phyloP scores from a whole-genome alignment of 2,888 invertebrate genomes.

The Agrenia bidenticulata region DNA sequence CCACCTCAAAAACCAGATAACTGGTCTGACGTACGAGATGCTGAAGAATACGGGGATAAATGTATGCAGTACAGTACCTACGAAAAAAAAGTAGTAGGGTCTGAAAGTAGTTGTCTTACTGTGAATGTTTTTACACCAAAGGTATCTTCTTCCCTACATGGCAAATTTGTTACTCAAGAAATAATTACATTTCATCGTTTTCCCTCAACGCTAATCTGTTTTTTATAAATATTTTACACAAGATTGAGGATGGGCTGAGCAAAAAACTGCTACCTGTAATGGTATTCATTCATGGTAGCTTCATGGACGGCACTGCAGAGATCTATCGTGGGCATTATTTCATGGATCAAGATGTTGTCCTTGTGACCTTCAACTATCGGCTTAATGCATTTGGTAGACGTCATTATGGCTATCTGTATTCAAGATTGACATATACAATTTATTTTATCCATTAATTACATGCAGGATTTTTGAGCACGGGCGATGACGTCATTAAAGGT shows the following conservation, averaged over 20 bases:
- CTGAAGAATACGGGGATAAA: slow-evolving; percentile 42
- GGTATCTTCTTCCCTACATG: too few species aligned
- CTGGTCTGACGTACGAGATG: slow-evolving; percentile 42
- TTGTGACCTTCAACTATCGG: slow-evolving; percentile 41
- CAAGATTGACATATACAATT: too few species aligned
- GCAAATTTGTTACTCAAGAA: too few species aligned
- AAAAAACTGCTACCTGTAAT: slow-evolving; percentile 39
- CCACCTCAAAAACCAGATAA: slow-evolving; percentile 43
- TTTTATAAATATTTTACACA: not conserved
- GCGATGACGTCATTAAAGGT: slow-evolving; percentile 29
- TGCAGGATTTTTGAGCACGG: slow-evolving; percentile 40
- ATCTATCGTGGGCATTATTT: slow-evolving; percentile 40
- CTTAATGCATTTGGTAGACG: slow-evolving; percentile 38
- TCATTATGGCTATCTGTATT: too few species aligned
- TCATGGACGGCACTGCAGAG: slow-evolving; percentile 39
- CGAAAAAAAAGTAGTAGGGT: slow-evolving; percentile 42
- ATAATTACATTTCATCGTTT: not conserved
- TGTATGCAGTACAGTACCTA: slow-evolving; percentile 47
- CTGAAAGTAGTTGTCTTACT: slow-evolving; percentile 38
- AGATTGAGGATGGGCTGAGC: slow-evolving; percentile 37
- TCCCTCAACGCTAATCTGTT: not conserved
- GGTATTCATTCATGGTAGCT: slow-evolving; percentile 38
- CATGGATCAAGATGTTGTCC: slow-evolving; percentile 37
- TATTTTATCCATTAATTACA: slow-evolving; percentile 1
- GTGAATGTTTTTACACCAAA: slow-evolving; percentile 46